Base-by-base conservation (phyloP, 2,113 vertebrate genomes). In the Cyanocitta stelleri region DNA sequence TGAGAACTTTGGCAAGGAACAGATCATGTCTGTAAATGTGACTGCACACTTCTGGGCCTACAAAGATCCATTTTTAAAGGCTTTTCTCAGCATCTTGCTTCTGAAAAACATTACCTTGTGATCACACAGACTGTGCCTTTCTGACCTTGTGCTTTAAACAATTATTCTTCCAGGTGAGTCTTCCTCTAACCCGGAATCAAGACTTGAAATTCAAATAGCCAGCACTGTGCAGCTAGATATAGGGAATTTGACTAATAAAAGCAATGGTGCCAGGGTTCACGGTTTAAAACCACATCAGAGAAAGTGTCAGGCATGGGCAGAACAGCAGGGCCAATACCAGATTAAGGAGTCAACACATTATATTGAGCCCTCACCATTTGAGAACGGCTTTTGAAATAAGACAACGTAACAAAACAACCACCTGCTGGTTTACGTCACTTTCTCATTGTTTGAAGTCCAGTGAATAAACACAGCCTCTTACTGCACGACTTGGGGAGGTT, bases 251-350 rank as follows among this genome's bases (percentile, higher is more conserved):
- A 39, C 22, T n/a, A n/a, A 32, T 14, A 54, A 32, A 52, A 69
- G n/a, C 2, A 0, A 30, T 9, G 11, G 49, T 8, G 26, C 22
- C 23, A 26, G 21, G 33, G n/a, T 41, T 39, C 1, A 1, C 27
- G 51, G 49, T 46, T 69, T 27, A n/a, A 55, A 92, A 51, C 37
- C 43, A 26, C 39, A 26, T 35, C 23, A 55, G 21, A 55, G 37
- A 59, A 69, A 39, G 18, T 9, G 9, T 7, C 32, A 20, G 39
- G 51, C 22, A 2, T 20, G 13, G 16, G 48, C 35, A 49, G 33
- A 79, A 39, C 32, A 54, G 61, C 66, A 78, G 51, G 18, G n/a
- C n/a, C 78, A 33, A n/a, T 32, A 21, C 29, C 3, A 33, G 14
- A 30, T 35, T 35, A 48, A 59, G 29, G 21, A 59, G 43, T 35